Evolutionary conservation across 2,797 vertebrate species (phyloP).

Genomic region (Chaetodon trifasciatus): DNA sequence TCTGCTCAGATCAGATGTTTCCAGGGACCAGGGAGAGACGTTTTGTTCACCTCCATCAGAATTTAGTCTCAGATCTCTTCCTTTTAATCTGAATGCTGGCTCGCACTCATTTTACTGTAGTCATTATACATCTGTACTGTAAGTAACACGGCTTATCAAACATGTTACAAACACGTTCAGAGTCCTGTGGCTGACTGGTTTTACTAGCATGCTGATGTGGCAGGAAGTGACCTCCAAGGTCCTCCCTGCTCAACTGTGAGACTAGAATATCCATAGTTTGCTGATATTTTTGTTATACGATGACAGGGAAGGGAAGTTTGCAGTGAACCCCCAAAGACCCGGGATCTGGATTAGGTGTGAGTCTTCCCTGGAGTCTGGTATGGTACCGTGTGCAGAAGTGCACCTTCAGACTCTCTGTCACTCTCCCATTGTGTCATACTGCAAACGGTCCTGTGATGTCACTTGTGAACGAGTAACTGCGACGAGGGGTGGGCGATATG

Average conservation of each 20-base stretch:
- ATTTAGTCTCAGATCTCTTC: constrained; percentile 43
- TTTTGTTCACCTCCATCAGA: constrained; percentile 43
- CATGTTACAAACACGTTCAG: constrained; percentile 25
- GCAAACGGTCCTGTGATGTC: constrained; percentile 29
- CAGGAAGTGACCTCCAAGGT: constrained; percentile 25
- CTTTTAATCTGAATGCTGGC: constrained; percentile 50
- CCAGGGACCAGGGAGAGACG: constrained; percentile 59
- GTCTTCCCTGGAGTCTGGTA: constrained; percentile 33
- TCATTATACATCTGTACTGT: constrained; percentile 56
- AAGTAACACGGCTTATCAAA: constrained; percentile 31
- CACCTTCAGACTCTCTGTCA: constrained; percentile 23
- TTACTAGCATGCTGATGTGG: constrained; percentile 35
- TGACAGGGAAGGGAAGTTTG: constrained; percentile 23
- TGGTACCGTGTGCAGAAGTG: constrained; percentile 39
- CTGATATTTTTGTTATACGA: constrained; percentile 22
- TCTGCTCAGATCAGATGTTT: constrained; percentile 55
- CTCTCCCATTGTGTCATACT: constrained; percentile 27
- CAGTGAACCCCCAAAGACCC: constrained; percentile 36
- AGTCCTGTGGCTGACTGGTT: constrained; percentile 32
- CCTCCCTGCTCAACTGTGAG: constrained; percentile 50
- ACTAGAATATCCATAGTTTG: constrained; percentile 32
- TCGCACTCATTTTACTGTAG: constrained; percentile 46
- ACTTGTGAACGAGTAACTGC: constrained; percentile 15
- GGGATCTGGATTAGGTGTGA: constrained; percentile 37
- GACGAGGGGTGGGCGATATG: constrained; percentile 10